Evolutionary conservation across 2,797 vertebrate genomes (phyloP).

Genomic region (Morus bassanus): DNA sequence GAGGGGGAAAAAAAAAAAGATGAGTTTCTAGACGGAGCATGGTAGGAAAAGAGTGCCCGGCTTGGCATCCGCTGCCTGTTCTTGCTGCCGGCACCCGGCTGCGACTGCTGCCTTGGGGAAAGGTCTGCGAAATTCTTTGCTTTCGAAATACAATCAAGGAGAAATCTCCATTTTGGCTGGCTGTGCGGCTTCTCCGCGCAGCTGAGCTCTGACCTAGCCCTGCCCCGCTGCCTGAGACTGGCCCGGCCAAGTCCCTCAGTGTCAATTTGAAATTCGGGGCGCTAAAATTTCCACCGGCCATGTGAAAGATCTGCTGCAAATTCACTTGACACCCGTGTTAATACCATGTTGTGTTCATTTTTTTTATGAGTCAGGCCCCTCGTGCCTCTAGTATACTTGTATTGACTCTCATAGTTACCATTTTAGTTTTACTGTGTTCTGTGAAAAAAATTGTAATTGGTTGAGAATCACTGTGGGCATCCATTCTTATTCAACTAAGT

Average conservation of each 20-base stretch:
- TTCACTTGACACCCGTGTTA: slow-evolving; percentile 76
- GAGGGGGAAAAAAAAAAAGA: background rate
- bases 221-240: slow-evolving; percentile 14
- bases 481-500: slow-evolving; percentile 86
- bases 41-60: background rate
- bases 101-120: background rate
- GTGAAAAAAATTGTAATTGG: slow-evolving; percentile 87
- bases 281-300: slow-evolving; percentile 49
- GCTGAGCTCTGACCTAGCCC: slow-evolving; percentile 26
- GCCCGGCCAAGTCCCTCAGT: slow-evolving; percentile 44
- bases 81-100: background rate
- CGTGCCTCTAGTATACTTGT: slow-evolving; percentile 85
- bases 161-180: background rate
- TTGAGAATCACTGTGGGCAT: slow-evolving; percentile 89
- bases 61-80: background rate
- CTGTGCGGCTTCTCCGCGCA: background rate
- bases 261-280: slow-evolving; percentile 39
- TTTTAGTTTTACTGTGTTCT: slow-evolving; percentile 85
- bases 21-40: background rate
- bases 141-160: slow-evolving; percentile 32
- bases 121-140: background rate
- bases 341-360: slow-evolving; percentile 75
- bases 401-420: slow-evolving; percentile 87
- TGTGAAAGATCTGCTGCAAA: slow-evolving; percentile 67
- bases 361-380: slow-evolving; percentile 83